Conservation (phyloP, 2,797 vertebrate species). For the Lemur catta region DNA sequence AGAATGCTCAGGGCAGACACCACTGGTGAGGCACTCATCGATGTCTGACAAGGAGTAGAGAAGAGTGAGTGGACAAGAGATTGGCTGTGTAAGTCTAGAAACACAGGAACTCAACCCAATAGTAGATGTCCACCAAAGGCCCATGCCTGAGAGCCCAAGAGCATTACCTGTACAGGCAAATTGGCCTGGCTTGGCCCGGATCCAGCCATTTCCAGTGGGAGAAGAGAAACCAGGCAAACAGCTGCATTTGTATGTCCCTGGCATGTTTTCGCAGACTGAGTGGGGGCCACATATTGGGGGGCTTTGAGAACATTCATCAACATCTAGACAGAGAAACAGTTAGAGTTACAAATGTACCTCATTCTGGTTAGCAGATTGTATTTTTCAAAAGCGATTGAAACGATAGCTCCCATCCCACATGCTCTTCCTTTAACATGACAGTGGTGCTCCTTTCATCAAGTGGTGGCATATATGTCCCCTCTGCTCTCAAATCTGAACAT, state of each 20-base stretch:
- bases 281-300: not conserved
- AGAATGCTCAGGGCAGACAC: not conserved
- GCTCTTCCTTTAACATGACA: not conserved
- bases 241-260: not conserved
- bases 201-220: not conserved
- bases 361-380: rapidly evolving
- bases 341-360: not conserved
- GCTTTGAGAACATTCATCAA: slow-evolving; percentile 33
- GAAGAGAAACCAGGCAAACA: slow-evolving; percentile 49
- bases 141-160: not conserved
- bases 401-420: not conserved
- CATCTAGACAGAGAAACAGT: slow-evolving; percentile 1
- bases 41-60: not conserved
- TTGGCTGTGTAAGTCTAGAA: rapidly evolving
- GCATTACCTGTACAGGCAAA: not conserved
- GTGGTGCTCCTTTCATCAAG: too few relatives aligned
- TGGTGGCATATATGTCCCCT: rapidly evolving
- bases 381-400: not conserved
- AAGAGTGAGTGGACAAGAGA: not conserved
- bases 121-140: not conserved
- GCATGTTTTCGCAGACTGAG: not conserved
- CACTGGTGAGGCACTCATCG: not conserved
- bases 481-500: not conserved
- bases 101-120: rapidly evolving
- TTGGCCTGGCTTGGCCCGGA: rapidly evolving